A percentile compares a stretch with the other conserved stretches of the same genome.
Conservation (phyloP, 2,113 vertebrate species). For the Sphyrna mokarran region DNA sequence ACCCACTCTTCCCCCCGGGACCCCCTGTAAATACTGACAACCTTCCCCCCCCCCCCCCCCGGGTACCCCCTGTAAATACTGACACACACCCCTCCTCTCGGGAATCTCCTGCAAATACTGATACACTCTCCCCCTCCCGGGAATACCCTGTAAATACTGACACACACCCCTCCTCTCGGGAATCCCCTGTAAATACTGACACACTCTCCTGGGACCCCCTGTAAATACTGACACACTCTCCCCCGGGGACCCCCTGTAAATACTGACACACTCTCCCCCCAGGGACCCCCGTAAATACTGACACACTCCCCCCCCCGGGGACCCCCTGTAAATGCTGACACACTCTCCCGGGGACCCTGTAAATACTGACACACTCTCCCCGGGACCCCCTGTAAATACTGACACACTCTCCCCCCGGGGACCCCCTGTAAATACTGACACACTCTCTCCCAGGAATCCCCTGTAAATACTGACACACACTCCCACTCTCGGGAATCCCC, state of each 20-base stretch:
- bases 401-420: background rate
- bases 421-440: background rate
- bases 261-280: too few species aligned
- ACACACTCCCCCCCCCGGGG: background rate
- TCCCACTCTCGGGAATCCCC: too few species aligned
- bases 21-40: background rate
- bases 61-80: background rate
- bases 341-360: background rate
- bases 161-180: background rate
- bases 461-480: too few species aligned
- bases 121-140: background rate
- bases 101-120: background rate
- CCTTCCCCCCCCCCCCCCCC: too few species aligned
- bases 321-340: background rate
- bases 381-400: background rate
- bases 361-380: too few species aligned
- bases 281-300: background rate
- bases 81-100: too few species aligned
- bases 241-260: background rate
- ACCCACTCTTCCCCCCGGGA: background rate
- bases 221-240: background rate
- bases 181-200: background rate
- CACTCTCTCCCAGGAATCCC: too few species aligned
- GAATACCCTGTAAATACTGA: background rate
- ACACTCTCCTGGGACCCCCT: background rate